Evolutionary conservation across 2,888 invertebrate genomes (phyloP), one percentile per base, ranked within the genome.

Genomic region (Oxyscelio sp.): DNA sequence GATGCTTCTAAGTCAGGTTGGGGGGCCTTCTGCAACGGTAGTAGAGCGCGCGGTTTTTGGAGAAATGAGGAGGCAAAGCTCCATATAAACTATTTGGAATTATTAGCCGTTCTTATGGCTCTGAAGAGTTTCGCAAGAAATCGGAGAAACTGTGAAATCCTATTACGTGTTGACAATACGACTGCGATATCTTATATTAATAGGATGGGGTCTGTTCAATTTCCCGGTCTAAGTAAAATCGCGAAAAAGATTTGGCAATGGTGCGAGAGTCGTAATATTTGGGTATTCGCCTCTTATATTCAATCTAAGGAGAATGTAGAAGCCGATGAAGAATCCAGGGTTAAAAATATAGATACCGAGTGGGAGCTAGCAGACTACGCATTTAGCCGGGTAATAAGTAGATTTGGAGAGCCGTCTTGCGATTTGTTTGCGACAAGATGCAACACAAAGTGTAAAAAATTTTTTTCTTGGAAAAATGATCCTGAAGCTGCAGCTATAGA

Each of bases 241-340:
- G 22, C 65, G 2, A 63, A 31, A n/a, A 8, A 40, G 1, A 45
- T 61, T 27, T 45, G 61, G 45, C 43, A 45, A 27, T 61, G 61
- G 45, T 45, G 61, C 19, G 61, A 61, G 27, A 8, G 2, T 1
- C 24, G 45, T 0, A 34, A 45, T 15, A 61, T 45, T 27, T 77
- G 65, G 70, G 15, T 77, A 9, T 61, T 59, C 34, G 70, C 52
- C 2, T 63, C 45, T 17, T 77, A 58, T 40, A 61, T 71, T 13
- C 34, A 31, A 31, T 78, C 70, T 8, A 31, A 17, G 4, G 34
- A 61, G n/a, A 79, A 81, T 52, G 82, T 86, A 31, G 74, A 54
- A 3, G 90, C 89, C 1, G 90, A 90, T 68, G 19, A 59, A 17
- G 85, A 83, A 34, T 90, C 90, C 3, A 70, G 89, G 24, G 31